Evolutionary conservation across 2,797 vertebrate species (phyloP).

Genomic region (Artibeus jamaicensis): DNA sequence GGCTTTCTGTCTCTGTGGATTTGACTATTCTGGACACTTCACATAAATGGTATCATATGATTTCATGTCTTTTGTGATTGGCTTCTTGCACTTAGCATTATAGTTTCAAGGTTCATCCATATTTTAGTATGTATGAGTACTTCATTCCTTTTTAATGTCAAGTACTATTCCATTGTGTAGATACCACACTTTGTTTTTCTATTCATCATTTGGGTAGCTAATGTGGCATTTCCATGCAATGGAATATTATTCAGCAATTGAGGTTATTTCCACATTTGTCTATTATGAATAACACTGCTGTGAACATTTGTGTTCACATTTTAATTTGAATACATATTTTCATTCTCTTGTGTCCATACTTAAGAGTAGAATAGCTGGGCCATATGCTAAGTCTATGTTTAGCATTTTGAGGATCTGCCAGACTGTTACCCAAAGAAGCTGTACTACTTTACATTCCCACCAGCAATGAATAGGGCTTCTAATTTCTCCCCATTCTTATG

Average conservation of each 20-base stretch:
- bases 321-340: neutral
- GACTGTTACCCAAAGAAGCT: neutral
- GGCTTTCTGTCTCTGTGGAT: neutral
- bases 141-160: neutral
- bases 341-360: neutral
- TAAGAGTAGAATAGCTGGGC: neutral
- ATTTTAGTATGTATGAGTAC: neutral
- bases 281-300: neutral
- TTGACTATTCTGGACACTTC: neutral
- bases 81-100: neutral
- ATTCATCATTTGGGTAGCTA: neutral
- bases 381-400: neutral
- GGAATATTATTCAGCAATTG: neutral
- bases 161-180: neutral
- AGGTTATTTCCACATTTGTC: neutral
- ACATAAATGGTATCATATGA: neutral
- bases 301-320: neutral
- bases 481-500: neutral
- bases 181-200: neutral
- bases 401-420: neutral
- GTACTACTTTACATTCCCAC: neutral
- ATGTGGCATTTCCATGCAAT: neutral
- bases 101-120: neutral
- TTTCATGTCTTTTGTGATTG: neutral
- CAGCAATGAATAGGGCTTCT: neutral